phyloP scores from a whole-genome alignment of 2,888 invertebrate species.

The Agrochola lychnidis region DNA sequence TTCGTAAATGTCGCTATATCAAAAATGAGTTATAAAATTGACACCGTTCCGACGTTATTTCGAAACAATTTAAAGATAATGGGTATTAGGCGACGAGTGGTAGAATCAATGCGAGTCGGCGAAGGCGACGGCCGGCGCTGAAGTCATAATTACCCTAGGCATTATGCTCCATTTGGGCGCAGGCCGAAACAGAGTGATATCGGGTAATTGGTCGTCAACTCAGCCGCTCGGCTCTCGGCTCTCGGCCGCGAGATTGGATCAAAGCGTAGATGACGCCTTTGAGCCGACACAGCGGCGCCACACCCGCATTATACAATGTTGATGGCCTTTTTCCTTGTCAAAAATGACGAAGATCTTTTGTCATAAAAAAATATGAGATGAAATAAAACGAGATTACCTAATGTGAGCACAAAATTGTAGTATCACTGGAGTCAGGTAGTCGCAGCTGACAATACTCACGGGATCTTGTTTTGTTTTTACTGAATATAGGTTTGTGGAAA shows the following conservation, averaged over 20 bases:
- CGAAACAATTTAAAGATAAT: slow-evolving; percentile 82
- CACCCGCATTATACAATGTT: slow-evolving; percentile 87
- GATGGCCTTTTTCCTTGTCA: slow-evolving; percentile 90
- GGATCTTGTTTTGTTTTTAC: slow-evolving; percentile 57
- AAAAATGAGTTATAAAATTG: slow-evolving; percentile 72
- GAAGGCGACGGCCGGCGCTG: slow-evolving; percentile 73
- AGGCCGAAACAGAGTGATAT: slow-evolving; percentile 88
- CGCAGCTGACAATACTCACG: slow-evolving; percentile 61
- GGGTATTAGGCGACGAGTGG: slow-evolving; percentile 78
- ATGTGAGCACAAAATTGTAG: slow-evolving; percentile 86
- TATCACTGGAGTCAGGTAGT: slow-evolving; percentile 83
- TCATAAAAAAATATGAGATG: slow-evolving; percentile 86
- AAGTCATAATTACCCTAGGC: slow-evolving; percentile 89
- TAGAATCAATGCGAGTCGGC: slow-evolving; percentile 75
- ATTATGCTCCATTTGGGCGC: slow-evolving; percentile 89
- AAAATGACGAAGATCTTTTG: slow-evolving; percentile 90
- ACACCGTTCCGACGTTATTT: slow-evolving; percentile 75
- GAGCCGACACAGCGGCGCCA: slow-evolving; percentile 87
- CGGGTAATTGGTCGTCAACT: slow-evolving; percentile 89
- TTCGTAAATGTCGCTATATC: slow-evolving; percentile 62
- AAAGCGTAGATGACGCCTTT: slow-evolving; percentile 84
- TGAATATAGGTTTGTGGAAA: slow-evolving; percentile 47
- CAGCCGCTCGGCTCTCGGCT: slow-evolving; percentile 64
- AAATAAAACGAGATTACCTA: slow-evolving; percentile 87
- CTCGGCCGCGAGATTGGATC: slow-evolving; percentile 84